Conservation (phyloP, 1,140 invertebrate genomes). For the Drosophila watanabei region DNA sequence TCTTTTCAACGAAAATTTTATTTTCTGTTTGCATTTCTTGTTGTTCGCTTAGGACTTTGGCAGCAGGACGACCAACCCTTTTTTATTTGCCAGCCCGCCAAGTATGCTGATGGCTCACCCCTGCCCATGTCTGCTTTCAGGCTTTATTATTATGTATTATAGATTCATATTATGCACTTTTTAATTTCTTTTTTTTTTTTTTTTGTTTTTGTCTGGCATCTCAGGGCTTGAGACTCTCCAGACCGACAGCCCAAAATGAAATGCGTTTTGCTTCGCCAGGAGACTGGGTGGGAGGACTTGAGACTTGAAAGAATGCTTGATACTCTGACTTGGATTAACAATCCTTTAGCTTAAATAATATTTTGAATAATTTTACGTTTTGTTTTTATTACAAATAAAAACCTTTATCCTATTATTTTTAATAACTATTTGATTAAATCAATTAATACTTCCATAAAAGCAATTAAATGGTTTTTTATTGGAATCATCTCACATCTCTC, state of each 20-base stretch:
- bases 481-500: too few relatives aligned
- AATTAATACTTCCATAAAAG: neutral
- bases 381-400: neutral
- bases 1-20: conserved; percentile 84
- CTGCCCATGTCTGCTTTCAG: conserved; percentile 48
- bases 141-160: conserved; percentile 83
- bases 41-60: conserved; percentile 54
- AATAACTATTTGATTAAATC: neutral
- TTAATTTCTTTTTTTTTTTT: conserved; percentile 77
- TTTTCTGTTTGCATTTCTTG: conserved; percentile 83
- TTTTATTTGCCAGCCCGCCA: conserved; percentile 61
- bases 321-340: conserved; percentile 5
- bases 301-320: neutral
- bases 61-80: conserved; percentile 66
- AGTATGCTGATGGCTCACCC: conserved; percentile 39
- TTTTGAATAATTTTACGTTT: too few relatives aligned
- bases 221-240: conserved; percentile 44
- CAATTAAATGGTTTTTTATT: neutral
- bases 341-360: neutral
- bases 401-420: neutral
- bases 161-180: conserved; percentile 84
- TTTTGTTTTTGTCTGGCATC: conserved; percentile 71
- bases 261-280: conserved; percentile 54
- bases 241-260: conserved; percentile 47
- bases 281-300: neutral